phyloP scores from a whole-genome alignment of 2,113 vertebrate species.

The Neolamprologus cancellatus region DNA sequence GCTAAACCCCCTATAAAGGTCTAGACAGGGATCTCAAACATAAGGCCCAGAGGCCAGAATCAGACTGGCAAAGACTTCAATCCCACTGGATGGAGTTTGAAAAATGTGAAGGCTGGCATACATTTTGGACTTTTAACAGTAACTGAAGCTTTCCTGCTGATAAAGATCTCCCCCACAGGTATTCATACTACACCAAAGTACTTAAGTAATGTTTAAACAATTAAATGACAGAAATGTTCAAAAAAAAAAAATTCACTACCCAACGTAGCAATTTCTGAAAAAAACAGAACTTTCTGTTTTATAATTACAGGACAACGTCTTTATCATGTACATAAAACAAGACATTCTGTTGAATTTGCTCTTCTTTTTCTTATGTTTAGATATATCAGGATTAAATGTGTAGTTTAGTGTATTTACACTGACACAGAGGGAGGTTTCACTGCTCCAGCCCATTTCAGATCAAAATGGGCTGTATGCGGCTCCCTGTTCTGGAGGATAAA shows the following conservation, averaged over 20 bases:
- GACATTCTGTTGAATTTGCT: background rate
- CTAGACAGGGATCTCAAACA: background rate
- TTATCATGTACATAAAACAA: background rate
- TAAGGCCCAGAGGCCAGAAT: background rate
- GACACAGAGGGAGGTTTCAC: background rate
- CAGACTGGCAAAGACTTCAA: background rate
- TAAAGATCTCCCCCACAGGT: background rate
- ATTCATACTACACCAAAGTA: background rate
- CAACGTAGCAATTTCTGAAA: background rate
- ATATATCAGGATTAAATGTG: background rate
- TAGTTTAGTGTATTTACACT: background rate
- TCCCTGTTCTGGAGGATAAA: background rate
- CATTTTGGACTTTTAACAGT: background rate
- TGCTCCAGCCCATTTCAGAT: background rate
- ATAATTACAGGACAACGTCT: background rate
- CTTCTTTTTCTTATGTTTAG: background rate
- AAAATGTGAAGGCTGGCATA: background rate
- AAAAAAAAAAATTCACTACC: rapidly evolving
- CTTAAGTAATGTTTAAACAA: background rate
- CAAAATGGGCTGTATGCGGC: background rate
- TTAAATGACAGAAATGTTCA: background rate
- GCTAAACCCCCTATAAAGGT: background rate
- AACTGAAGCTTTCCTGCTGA: background rate
- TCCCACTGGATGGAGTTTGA: background rate
- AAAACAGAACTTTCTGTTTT: background rate